Evolutionary conservation across 2,797 vertebrate species (phyloP), one percentile per base, ranked within the genome.

Genomic region (Thripadectes ignobilis): DNA sequence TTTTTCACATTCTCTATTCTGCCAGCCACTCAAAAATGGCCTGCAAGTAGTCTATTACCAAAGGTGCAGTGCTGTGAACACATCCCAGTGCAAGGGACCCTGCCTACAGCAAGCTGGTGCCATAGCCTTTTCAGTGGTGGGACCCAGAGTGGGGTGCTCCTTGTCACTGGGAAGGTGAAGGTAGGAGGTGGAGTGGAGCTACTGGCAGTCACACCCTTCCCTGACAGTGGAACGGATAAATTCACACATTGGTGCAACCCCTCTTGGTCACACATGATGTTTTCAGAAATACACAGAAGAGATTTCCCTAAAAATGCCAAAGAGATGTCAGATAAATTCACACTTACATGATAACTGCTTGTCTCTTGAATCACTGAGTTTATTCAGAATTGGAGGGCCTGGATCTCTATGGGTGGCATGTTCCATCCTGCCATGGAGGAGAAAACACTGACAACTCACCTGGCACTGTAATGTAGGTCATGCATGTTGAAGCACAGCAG

Each of bases 401-500:
- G 55, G 18, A 48, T 94, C 73, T 73, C 51, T 62, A 32, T 69
- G 48, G 26, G 17, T 89, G 52, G 59, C 80, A 11, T 91, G 77
- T 92, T 95, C 51, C 32, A 19, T 86, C 89, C 75, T 85, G 77
- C 59, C 36, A 20, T 0, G 0, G 77, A 81, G 27, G 41, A 68
- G 82, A 68, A 87, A 73, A 46, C 34, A 11, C 43, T 38, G 76
- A 22, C 69, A 9, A 9, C 69, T 85, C 67, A 85, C 71, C 80
- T 51, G 59, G 43, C 5, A 3, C 34, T 67, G 2, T 58, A 79
- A 75, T 30, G 18, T 82, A 82, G 81, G 92, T 82, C 59, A 34
- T 30, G 63, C 23, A 2, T 85, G 77, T 86, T 86, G 84, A 52
- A 76, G 84, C 94, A 79, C 49, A 89, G 92, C 71, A 73, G 15